These are phyloP conservation scores for Poecilobothrus nobilitatus DNA, from an alignment of 2,888 invertebrate species.

Conservation along the genomic window DNA sequence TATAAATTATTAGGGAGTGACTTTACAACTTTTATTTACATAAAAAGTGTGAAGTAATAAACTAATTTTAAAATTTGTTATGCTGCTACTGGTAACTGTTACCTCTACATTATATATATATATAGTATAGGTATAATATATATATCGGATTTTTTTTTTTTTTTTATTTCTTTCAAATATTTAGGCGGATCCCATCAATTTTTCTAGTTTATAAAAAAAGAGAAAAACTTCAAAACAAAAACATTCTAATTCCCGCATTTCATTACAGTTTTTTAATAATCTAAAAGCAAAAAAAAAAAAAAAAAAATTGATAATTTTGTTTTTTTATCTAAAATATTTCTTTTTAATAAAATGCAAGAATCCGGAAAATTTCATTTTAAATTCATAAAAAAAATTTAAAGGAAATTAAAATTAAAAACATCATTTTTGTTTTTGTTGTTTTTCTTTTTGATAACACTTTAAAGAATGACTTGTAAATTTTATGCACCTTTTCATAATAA, in stretches of 20 bases:
- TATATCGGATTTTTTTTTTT: too few relatives aligned
- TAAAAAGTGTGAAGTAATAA: constrained; percentile 6
- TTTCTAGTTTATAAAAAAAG: neutral
- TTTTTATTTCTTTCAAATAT: neutral
- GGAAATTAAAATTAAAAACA: neutral
- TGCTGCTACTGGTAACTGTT: neutral
- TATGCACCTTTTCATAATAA: neutral
- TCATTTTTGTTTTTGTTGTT: neutral
- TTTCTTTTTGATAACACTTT: neutral
- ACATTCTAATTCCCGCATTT: neutral
- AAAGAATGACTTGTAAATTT: neutral
- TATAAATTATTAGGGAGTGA: neutral
- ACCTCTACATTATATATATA: too few relatives aligned
- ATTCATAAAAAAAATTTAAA: neutral
- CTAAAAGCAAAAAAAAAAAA: neutral
- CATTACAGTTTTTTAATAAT: neutral
- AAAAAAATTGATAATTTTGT: neutral
- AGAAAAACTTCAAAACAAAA: too few relatives aligned
- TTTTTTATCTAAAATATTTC: neutral
- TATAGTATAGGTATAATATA: too few relatives aligned
- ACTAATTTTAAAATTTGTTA: neutral
- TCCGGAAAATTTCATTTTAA: neutral
- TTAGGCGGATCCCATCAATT: neutral
- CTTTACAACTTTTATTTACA: constrained; percentile 1
- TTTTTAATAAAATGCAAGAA: constrained; percentile 4